Conservation (phyloP, 2,113 vertebrate species). For the Etheostoma cragini region DNA sequence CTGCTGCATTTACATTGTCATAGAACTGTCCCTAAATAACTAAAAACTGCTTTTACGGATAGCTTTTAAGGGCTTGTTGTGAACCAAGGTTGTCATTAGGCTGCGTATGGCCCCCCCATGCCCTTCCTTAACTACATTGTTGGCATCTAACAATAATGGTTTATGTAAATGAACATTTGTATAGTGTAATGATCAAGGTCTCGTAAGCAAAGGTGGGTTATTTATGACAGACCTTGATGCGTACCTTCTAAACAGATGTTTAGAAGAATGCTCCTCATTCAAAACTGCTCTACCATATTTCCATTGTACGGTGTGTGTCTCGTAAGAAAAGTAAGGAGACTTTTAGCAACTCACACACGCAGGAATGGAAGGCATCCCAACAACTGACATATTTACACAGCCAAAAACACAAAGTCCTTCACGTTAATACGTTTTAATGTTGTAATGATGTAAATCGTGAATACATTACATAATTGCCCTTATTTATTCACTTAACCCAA, state of each 20-base stretch:
- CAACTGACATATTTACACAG: neutral
- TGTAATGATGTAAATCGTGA: neutral
- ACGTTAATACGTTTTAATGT: neutral
- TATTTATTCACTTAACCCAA: constrained; percentile 16
- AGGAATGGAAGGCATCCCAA: neutral
- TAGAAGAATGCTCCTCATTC: constrained; percentile 3
- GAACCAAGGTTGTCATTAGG: constrained; percentile 28
- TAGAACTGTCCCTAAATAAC: neutral
- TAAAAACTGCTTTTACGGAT: neutral
- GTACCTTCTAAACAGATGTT: constrained; percentile 32
- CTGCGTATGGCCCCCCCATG: neutral
- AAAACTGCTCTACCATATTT: neutral
- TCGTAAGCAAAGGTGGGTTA: constrained; percentile 24
- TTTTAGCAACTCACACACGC: constrained; percentile 17
- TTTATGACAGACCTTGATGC: constrained; percentile 25
- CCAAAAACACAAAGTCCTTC: neutral
- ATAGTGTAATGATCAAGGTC: constrained; percentile 15
- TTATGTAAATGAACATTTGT: constrained; percentile 43
- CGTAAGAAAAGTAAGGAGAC: neutral
- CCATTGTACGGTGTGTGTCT: neutral
- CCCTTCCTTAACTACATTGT: constrained; percentile 22
- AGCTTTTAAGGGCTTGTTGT: constrained; percentile 7
- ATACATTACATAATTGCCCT: neutral
- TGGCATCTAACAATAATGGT: constrained; percentile 22
- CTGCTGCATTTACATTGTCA: neutral